These are phyloP conservation scores for Rhabdomys dilectus DNA, from an alignment of 2,113 vertebrate genomes.

Conservation along the genomic window DNA sequence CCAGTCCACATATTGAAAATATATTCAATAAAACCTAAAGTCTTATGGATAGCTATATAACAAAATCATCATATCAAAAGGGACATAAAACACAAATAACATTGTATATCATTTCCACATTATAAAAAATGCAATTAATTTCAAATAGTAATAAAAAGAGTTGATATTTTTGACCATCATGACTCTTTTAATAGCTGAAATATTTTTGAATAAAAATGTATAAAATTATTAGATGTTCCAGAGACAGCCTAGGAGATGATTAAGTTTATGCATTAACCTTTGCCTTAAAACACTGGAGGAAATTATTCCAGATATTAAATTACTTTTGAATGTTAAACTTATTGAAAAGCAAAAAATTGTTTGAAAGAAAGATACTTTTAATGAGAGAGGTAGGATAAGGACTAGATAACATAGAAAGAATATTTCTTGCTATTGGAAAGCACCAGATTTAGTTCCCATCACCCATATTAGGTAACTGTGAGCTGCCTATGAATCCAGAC, in stretches of 20 bases:
- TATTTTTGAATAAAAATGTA: constrained; percentile 43
- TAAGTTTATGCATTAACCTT: constrained; percentile 35
- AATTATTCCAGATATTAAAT: constrained; percentile 33
- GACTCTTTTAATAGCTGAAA: neutral
- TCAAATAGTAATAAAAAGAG: constrained; percentile 30
- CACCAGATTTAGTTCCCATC: neutral
- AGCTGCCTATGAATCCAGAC: neutral
- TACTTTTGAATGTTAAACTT: constrained; percentile 51
- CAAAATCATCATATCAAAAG: constrained; percentile 50
- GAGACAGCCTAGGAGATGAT: constrained; percentile 53
- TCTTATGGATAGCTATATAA: constrained; percentile 40
- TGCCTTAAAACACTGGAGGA: neutral
- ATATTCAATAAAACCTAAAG: constrained; percentile 19
- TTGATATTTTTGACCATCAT: constrained; percentile 51
- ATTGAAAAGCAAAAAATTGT: neutral
- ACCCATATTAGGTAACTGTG: neutral
- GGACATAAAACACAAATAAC: constrained; percentile 41
- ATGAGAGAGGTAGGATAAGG: neutral
- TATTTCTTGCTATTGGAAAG: neutral
- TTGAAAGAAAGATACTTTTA: neutral
- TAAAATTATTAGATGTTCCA: constrained; percentile 32
- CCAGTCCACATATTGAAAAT: constrained; percentile 17
- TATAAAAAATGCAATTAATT: constrained; percentile 43
- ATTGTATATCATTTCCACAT: constrained; percentile 31
- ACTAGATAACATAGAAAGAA: too few relatives aligned